Conservation (phyloP, 1,140 invertebrate genomes). For the Caenorhabditis brenneri region DNA sequence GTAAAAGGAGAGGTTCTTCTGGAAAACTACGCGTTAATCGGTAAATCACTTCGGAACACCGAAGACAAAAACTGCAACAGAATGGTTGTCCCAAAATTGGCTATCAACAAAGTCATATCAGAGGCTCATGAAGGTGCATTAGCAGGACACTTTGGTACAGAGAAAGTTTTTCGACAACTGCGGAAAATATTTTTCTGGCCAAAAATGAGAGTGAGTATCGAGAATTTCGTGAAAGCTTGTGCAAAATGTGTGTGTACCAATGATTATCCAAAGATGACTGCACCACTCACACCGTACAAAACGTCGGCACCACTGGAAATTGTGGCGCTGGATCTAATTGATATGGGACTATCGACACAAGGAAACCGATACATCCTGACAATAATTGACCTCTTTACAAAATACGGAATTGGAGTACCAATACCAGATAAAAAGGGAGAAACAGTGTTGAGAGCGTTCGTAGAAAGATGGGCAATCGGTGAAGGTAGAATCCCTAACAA, state of each 20-base stretch:
- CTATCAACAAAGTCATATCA: background rate
- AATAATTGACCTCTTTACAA: constrained; percentile 27
- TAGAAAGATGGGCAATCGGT: constrained; percentile 13
- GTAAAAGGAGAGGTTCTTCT: background rate
- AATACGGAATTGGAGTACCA: background rate
- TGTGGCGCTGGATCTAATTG: constrained; percentile 7
- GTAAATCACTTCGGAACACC: background rate
- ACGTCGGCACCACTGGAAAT: background rate
- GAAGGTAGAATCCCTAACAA: background rate
- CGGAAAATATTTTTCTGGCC: background rate
- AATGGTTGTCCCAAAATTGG: background rate
- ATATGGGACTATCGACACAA: background rate
- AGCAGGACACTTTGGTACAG: background rate
- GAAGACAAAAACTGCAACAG: background rate
- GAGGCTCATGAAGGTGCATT: background rate
- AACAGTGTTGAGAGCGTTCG: background rate
- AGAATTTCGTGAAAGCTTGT: background rate
- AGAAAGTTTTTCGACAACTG: background rate
- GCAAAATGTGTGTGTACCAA: background rate
- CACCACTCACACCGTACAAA: background rate
- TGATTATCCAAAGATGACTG: background rate
- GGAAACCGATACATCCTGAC: constrained; percentile 37
- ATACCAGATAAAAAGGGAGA: constrained; percentile 23
- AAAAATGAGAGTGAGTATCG: background rate
- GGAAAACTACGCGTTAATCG: background rate